Conservation (phyloP, 1,140 invertebrate species). For the Drosophila kepulauana region DNA sequence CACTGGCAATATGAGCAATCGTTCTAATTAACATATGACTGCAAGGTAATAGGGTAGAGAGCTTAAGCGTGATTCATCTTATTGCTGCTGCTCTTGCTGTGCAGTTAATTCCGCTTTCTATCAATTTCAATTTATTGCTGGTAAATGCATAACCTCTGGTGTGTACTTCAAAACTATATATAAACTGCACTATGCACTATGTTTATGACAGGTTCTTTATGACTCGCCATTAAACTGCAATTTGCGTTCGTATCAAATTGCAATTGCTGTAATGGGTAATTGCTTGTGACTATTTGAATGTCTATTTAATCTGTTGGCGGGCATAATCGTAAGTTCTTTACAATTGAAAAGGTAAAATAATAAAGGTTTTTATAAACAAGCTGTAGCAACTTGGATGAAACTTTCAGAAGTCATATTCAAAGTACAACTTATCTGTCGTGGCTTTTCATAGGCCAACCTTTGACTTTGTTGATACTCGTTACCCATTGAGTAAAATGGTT, state of each 20-base stretch:
- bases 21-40: constrained; percentile 29
- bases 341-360: neutral
- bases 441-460: neutral
- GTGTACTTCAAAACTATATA: neutral
- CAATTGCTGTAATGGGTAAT: constrained; percentile 46
- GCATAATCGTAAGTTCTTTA: constrained; percentile 13
- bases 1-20: constrained; percentile 42
- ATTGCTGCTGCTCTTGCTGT: neutral
- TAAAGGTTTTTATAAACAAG: neutral
- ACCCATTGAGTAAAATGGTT: no score
- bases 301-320: constrained; percentile 22
- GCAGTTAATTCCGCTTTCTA: neutral
- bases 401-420: no score
- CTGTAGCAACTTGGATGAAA: no score
- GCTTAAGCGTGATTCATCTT: constrained; percentile 1
- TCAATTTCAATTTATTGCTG: constrained; percentile 2
- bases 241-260: constrained; percentile 64
- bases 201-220: constrained; percentile 19
- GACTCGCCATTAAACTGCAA: constrained; percentile 69
- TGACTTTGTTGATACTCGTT: neutral
- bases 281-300: constrained; percentile 6
- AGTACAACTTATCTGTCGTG: neutral
- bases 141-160: neutral
- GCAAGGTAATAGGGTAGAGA: neutral
- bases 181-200: constrained; percentile 10